Percentiles rank a stretch among this genome's conserved stretches.
Evolutionary conservation across 2,797 vertebrate species (phyloP).

Genomic region (Limnodromus scolopaceus): DNA sequence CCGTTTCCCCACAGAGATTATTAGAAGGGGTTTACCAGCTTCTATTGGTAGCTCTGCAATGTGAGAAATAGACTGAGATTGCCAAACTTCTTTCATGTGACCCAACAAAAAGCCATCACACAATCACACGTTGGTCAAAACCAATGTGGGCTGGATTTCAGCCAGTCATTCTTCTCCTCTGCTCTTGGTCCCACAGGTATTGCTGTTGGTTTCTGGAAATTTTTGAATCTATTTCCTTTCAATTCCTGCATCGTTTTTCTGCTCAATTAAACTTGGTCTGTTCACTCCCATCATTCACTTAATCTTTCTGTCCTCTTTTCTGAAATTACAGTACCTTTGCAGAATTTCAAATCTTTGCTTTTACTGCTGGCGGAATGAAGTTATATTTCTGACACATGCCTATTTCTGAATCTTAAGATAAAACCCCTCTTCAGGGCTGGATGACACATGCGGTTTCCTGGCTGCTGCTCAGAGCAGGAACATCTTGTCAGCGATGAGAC

Average conservation of each 20-base stretch:
- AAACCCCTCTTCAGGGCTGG: neutral
- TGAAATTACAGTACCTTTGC: neutral
- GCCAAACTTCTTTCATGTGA: neutral
- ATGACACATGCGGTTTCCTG: slow-evolving; percentile 15
- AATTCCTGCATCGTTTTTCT: neutral
- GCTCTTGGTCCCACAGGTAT: neutral
- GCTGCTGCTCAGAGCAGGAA: slow-evolving; percentile 20
- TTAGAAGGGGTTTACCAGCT: neutral
- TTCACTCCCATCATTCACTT: neutral
- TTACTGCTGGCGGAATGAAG: slow-evolving; percentile 15
- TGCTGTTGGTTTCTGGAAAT: neutral
- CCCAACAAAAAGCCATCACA: neutral
- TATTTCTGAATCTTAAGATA: slow-evolving; percentile 14
- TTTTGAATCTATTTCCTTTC: neutral
- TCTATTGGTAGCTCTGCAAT: neutral
- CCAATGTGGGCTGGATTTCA: neutral
- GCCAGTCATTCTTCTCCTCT: neutral
- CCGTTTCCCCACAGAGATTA: neutral
- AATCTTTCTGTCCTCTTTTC: neutral
- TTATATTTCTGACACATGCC: neutral
- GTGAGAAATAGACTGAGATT: neutral
- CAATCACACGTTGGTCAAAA: neutral
- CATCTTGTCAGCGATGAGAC: slow-evolving; percentile 38
- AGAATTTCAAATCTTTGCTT: neutral
- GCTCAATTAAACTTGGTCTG: neutral